phyloP scores from a whole-genome alignment of 2,888 invertebrate genomes.

The Cheilosia variabilis region DNA sequence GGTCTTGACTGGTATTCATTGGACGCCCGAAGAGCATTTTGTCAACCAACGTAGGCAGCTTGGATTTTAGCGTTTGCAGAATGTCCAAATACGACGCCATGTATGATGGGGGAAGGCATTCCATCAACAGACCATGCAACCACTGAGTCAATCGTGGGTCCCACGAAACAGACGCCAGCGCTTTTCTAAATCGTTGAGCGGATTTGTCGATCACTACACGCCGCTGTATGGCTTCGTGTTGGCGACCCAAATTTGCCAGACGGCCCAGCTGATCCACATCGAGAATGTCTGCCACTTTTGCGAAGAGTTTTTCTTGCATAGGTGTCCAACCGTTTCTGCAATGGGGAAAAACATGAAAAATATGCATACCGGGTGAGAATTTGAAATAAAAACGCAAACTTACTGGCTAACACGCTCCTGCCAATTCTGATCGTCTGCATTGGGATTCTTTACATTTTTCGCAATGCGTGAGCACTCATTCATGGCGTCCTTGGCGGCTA shows the following conservation, averaged over 20 bases:
- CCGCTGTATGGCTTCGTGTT: conserved; percentile 88
- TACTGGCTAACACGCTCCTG: conserved; percentile 88
- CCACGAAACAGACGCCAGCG: conserved; percentile 90
- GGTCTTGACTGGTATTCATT: conserved; percentile 86
- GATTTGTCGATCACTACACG: conserved; percentile 89
- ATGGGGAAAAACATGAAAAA: conserved; percentile 40
- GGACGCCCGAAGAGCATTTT: conserved; percentile 88
- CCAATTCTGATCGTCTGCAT: conserved; percentile 87
- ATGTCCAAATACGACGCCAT: conserved; percentile 91
- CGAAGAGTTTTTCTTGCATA: conserved; percentile 87
- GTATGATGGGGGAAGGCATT: conserved; percentile 87
- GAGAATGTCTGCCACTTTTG: conserved; percentile 87
- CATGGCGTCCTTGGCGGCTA: conserved; percentile 87
- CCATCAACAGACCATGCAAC: conserved; percentile 89
- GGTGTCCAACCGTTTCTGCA: conserved; percentile 86
- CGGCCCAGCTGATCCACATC: conserved; percentile 88
- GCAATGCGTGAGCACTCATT: conserved; percentile 89
- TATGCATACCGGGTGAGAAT: conserved; percentile 16
- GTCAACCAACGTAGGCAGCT: conserved; percentile 89
- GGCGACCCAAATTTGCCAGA: conserved; percentile 85
- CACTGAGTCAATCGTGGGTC: conserved; percentile 89
- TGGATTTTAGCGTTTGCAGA: conserved; percentile 88
- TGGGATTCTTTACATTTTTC: conserved; percentile 85
- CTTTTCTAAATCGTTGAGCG: conserved; percentile 87
- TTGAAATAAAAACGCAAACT: conserved; percentile 60